Evolutionary conservation across 2,113 vertebrate species (phyloP), one percentile per base, ranked within the genome.

Genomic region (Eulacestoma nigropectus): DNA sequence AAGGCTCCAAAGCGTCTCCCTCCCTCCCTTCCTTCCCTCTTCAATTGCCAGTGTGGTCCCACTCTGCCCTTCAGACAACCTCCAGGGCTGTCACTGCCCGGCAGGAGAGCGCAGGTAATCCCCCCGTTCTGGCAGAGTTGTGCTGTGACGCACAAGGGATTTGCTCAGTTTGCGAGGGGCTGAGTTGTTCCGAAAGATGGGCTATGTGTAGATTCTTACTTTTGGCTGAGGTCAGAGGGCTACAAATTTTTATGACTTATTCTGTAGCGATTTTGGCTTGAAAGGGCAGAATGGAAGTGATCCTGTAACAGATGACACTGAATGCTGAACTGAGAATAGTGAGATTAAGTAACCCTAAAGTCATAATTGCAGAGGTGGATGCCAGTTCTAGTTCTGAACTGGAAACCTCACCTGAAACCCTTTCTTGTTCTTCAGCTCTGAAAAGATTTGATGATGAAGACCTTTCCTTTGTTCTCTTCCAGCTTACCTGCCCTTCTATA

Each of bases 11-110:
- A 87, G 70, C 4, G 6, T 23, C 16, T 56, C 13, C 26, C 6
- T 81, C 21, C 21, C 49, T 53, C 18, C 67, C 59, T 57, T 33
- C 67, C 59, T 57, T 33, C 35, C 27, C 23, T 62, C 62, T 50
- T 33, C 1, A 1, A 1, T 10, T 56, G 64, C 41, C 49, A 35
- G 39, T 10, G 7, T 1, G 1, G 22, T 42, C 65, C 50, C 64
- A 2, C 62, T 85, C 30, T 85, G 85, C 77, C 85, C 63, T 82
- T 72, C 79, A 42, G 59, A 30, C 47, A 90, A 30, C 44, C 57
- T 88, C 57, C 25, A 3, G 1, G 2, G 11, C 49, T 68, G 57
- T n/a, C 41, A 2, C 15, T 64, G 86, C 74, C 77, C 2, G 5
- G 42, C 88, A 70, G 88, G 46, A 62, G 13, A 25, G 50, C 3